Conservation (phyloP, 53 echinoderm and acorn worm species). For the Echinometra lucunter region DNA sequence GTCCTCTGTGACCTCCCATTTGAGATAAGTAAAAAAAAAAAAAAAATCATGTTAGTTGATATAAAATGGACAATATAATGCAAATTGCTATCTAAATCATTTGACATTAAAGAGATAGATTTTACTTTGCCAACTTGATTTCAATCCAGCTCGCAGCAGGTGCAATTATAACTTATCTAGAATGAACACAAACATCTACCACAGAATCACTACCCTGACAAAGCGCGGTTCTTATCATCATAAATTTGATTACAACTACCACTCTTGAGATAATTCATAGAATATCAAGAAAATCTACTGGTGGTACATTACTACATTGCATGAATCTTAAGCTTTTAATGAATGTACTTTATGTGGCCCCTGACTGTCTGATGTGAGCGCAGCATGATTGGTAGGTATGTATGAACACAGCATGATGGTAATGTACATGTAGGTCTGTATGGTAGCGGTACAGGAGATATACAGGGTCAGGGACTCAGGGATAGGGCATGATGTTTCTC, state of each 20-base stretch:
- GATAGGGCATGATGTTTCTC: neutral
- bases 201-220: neutral
- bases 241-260: neutral
- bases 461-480: neutral
- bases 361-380: slow-evolving; percentile 4
- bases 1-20: too few species aligned
- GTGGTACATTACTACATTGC: neutral
- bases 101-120: neutral
- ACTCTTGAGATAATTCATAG: neutral
- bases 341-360: slow-evolving; percentile 19
- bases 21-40: too few species aligned
- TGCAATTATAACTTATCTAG: neutral
- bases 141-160: neutral
- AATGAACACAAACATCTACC: neutral
- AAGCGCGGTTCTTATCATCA: neutral
- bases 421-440: neutral
- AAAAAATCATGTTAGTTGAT: neutral
- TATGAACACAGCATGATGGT: neutral
- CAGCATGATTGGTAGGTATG: neutral
- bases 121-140: neutral
- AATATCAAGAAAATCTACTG: neutral
- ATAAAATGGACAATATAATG: neutral
- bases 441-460: neutral
- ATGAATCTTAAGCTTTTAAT: neutral
- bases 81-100: neutral